Percentiles rank a stretch among this genome's conserved stretches.
Evolutionary conservation across 1,140 invertebrate species (phyloP).

Genomic region (Portunus trituberculatus): DNA sequence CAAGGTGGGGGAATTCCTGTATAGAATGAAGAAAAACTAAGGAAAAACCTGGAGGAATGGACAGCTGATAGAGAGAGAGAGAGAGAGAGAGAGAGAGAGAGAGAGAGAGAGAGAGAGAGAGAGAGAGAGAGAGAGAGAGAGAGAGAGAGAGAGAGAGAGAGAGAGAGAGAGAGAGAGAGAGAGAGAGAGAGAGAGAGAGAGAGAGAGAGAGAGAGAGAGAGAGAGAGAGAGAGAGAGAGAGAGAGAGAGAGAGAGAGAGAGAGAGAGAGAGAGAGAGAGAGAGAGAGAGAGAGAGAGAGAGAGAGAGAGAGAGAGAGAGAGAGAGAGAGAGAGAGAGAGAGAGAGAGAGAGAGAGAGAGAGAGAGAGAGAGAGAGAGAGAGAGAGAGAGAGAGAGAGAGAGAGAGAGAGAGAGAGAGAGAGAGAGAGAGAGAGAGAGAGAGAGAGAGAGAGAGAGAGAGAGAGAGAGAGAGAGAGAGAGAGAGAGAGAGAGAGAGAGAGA

Average conservation of each 20-base stretch:
- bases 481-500: too few species aligned
- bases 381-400: too few species aligned
- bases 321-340: too few species aligned
- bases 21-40: not conserved
- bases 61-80: not conserved
- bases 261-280: too few species aligned
- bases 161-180: slow-evolving; percentile 11
- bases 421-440: too few species aligned
- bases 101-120: slow-evolving; percentile 11
- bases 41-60: not conserved
- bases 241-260: not conserved
- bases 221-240: slow-evolving; percentile 11
- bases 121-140: not conserved
- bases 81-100: slow-evolving; percentile 11
- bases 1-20: not conserved
- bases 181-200: slow-evolving; percentile 11
- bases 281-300: too few species aligned
- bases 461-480: too few species aligned
- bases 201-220: slow-evolving; percentile 11
- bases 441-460: too few species aligned
- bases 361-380: too few species aligned
- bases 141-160: slow-evolving; percentile 3
- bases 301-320: too few species aligned
- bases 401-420: too few species aligned
- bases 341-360: too few species aligned